Conservation (phyloP, 2,113 vertebrate species). For the Phalacrocorax brasilianus region DNA sequence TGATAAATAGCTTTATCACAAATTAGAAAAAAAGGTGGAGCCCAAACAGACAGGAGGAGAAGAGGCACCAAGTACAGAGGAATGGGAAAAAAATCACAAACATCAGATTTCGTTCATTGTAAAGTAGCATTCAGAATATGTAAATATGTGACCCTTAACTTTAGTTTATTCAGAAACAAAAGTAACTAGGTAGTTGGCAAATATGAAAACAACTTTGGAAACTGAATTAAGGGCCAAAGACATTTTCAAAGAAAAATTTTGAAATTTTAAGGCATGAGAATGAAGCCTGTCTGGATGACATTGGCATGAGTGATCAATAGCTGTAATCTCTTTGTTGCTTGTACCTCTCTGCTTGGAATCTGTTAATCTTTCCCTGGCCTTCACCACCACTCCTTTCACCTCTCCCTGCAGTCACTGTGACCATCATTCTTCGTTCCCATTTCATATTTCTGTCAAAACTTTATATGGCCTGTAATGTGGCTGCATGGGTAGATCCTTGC, state of each 20-base stretch:
- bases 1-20: neutral
- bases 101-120: neutral
- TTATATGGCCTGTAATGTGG: neutral
- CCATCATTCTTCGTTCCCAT: neutral
- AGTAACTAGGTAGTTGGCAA: neutral
- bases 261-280: neutral
- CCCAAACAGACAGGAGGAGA: neutral
- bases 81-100: neutral
- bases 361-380: neutral
- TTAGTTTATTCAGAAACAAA: neutral
- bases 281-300: neutral
- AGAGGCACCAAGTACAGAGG: neutral
- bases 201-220: neutral
- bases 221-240: neutral
- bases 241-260: neutral
- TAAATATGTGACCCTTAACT: neutral
- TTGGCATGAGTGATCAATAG: neutral
- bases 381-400: neutral
- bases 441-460: neutral
- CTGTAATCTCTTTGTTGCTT: neutral
- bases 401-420: neutral
- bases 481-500: neutral
- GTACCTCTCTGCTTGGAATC: neutral
- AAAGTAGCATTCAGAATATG: neutral
- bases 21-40: neutral